These are phyloP conservation scores for Acleris cristana DNA, from an alignment of 2,888 invertebrate genomes.

Conservation along the genomic window DNA sequence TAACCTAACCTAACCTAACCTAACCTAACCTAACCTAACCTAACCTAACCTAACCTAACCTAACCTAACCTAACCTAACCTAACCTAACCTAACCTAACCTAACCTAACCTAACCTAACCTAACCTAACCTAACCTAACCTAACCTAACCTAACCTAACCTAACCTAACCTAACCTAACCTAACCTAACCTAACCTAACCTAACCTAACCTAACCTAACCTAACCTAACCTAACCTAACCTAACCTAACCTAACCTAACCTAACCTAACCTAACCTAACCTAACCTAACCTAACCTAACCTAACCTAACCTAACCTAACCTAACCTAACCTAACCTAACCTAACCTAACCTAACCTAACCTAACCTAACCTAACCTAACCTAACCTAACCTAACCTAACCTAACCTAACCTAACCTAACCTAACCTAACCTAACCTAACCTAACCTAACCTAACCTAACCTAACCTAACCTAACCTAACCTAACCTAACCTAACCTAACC, in stretches of 20 bases:
- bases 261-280: no score
- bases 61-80: slow-evolving; percentile 28
- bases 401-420: no score
- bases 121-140: slow-evolving; percentile 28
- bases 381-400: no score
- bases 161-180: slow-evolving; percentile 28
- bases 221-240: slow-evolving; percentile 25
- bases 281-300: no score
- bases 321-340: no score
- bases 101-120: slow-evolving; percentile 28
- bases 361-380: no score
- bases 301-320: no score
- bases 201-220: slow-evolving; percentile 25
- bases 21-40: slow-evolving; percentile 28
- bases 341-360: no score
- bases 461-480: no score
- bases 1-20: slow-evolving; percentile 28
- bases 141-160: slow-evolving; percentile 28
- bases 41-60: slow-evolving; percentile 28
- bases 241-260: slow-evolving; percentile 26
- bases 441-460: no score
- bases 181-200: slow-evolving; percentile 28
- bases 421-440: no score
- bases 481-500: no score
- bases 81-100: slow-evolving; percentile 28